Base-by-base conservation (phyloP, 1,140 invertebrate genomes). In the Anoplolepis gracilipes region DNA sequence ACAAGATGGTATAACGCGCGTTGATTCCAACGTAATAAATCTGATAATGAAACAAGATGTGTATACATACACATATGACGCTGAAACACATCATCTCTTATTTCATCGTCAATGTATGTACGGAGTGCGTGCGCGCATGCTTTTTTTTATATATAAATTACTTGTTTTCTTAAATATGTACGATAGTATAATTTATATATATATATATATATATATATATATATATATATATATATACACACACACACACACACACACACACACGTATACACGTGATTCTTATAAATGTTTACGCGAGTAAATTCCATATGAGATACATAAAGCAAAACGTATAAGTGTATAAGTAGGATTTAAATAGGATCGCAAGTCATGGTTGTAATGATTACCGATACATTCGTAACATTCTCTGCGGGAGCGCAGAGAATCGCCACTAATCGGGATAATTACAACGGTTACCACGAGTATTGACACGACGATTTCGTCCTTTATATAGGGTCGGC, bases 391-490 rank as follows among this genome's bases (percentile, higher is more conserved):
- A 59, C 22, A 25, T 73, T 59, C 33, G 76, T 86, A 88, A 88
- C 22, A 42, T 25, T 86, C 75, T 82, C 75, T 82, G 87, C 73
- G 65, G 8, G 28, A 57, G n/a, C 16, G 55, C 46, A 64, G 59
- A 64, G 57, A 77, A 42, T 42, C n/a, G 28, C 28, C 57, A 64
- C 64, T 82, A 85, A 90, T 89, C 77, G 85, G 85, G 67, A 87
- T 90, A 90, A 90, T 90, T 90, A 89, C 89, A 62, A 57, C n/a
- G 46, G 55, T 75, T 76, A 59, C 53, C 67, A 19, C 42, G 61
- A 46, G 67, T 61, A 76, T 86, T 70, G 64, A 59, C 77, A 46
- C 72, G 64, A 55, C 53, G 49, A 49, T 59, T 69, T 67, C 84
- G 70, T 82, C 46, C 25, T 70, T 70, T 72, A 59, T 42, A 42